Evolutionary conservation across 2,888 invertebrate species (phyloP), one percentile per base, ranked within the genome.

Genomic region (Drosophila paucipuncta): DNA sequence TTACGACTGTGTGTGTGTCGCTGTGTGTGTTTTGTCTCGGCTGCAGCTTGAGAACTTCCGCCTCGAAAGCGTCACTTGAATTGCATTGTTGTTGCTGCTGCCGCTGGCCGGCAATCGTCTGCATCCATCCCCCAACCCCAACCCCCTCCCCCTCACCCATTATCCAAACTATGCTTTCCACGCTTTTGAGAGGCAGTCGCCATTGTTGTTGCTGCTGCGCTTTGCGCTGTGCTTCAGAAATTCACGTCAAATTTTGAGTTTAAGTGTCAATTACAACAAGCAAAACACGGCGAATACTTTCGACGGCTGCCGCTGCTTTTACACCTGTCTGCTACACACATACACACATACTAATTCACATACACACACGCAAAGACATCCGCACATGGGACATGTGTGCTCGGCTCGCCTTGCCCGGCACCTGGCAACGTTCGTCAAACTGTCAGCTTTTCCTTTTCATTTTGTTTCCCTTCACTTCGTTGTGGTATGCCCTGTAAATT

Each of bases 221-320:
- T 47, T 35, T 50, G 50, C 47, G 55, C 64, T 71, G 68, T 79
- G 61, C 73, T 76, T 74, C 71, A 84, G 88, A 85, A 88, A 83
- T 90, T 89, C 89, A 75, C 87, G 84, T 90, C 84, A 86, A 90
- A 87, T 90, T 90, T 89, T 75, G 89, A 87, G 90, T 89, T 87
- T 78, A 87, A 90, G 87, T 87, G 89, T 87, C 87, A 87, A 90
- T 87, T 87, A 86, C 90, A 89, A 80, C 53, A 78, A 73, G 75
- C 70, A 73, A 71, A 69, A 75, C 66, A 73, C 79, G 68, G 71
- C 68, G 69, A 76, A 70, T 64, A 60, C 61, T 77, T 77, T 77
- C 71, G 63, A 58, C 76, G 59, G 65, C 70, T 68, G 71, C 57
- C 60, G 59, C 49, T 63, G 69, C 70, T 43, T 72, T 76, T 76